These are phyloP conservation scores for Stegana nigrithorax DNA, from an alignment of 2,888 invertebrate species.

Conservation along the genomic window DNA sequence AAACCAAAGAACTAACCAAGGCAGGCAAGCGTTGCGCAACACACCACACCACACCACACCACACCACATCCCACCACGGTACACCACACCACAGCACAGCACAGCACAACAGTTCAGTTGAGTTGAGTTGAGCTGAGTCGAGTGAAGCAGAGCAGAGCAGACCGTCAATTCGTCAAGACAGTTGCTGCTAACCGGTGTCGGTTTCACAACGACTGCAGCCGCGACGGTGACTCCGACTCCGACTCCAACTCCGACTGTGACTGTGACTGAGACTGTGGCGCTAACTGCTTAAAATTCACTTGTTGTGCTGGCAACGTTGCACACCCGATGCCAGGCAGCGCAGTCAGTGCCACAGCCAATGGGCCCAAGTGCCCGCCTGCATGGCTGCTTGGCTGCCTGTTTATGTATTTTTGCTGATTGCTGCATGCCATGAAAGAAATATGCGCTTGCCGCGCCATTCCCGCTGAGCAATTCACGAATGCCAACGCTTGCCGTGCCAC, in stretches of 20 bases:
- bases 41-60: no score
- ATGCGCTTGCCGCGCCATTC: constrained; percentile 1
- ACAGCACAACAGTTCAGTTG: no score
- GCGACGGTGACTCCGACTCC: no score
- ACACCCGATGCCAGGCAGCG: no score
- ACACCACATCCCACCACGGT: no score
- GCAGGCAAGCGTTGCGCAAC: not conserved
- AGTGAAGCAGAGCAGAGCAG: no score
- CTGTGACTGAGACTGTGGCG: not conserved
- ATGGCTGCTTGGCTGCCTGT: not conserved
- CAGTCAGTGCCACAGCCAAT: no score
- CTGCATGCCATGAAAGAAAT: constrained; percentile 5
- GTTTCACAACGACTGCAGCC: no score
- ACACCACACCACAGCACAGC: no score
- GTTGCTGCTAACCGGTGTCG: not conserved
- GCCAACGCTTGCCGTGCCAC: not conserved
- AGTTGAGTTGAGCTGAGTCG: no score
- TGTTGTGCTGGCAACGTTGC: constrained; percentile 9
- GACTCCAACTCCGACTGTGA: no score
- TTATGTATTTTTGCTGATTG: constrained; percentile 8
- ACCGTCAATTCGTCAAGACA: not conserved
- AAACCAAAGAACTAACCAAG: not conserved
- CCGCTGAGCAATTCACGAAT: not conserved
- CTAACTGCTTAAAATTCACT: constrained; percentile 11
- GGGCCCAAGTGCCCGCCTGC: no score